Evolutionary conservation across 2,113 vertebrate species (phyloP).

Genomic region (Megatriorchis doriae): DNA sequence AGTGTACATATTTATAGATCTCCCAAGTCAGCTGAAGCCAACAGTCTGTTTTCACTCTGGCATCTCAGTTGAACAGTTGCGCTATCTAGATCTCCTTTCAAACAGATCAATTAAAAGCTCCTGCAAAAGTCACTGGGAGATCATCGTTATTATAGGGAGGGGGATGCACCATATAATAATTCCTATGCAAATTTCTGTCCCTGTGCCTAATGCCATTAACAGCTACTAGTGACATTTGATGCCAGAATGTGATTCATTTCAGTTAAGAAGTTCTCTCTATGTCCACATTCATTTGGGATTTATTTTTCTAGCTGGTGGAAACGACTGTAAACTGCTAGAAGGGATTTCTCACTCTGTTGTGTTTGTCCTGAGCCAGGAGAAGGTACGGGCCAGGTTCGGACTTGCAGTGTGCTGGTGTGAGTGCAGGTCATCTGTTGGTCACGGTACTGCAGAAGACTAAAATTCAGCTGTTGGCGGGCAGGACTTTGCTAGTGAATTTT

Average conservation of each 20-base stretch:
- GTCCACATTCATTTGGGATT: background rate
- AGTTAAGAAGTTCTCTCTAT: slow-evolving; percentile 25
- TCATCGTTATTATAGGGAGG: slow-evolving; percentile 24
- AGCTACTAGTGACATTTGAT: slow-evolving; percentile 45
- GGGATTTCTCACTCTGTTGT: background rate
- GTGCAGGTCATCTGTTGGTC: background rate
- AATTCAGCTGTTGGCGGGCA: background rate
- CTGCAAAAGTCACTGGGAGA: slow-evolving; percentile 46
- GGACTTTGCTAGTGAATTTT: background rate
- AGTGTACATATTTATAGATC: background rate
- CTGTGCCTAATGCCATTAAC: slow-evolving; percentile 40
- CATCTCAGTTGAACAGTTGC: slow-evolving; percentile 8
- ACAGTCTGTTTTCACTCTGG: slow-evolving; percentile 15
- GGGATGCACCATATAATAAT: slow-evolving; percentile 37
- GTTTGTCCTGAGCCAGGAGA: background rate
- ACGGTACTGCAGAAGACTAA: background rate
- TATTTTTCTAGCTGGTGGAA: background rate
- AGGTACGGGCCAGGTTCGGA: background rate
- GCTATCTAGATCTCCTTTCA: slow-evolving; percentile 6
- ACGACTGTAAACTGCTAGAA: background rate
- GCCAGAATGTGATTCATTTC: slow-evolving; percentile 33
- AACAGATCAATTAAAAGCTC: slow-evolving; percentile 61
- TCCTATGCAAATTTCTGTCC: slow-evolving; percentile 64
- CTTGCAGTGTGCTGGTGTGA: no score
- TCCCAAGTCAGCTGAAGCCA: slow-evolving; percentile 13